Percentiles rank a stretch among this genome's conserved stretches.
Evolutionary conservation across 2,888 invertebrate genomes (phyloP).

Genomic region (Cremastinae sp.): DNA sequence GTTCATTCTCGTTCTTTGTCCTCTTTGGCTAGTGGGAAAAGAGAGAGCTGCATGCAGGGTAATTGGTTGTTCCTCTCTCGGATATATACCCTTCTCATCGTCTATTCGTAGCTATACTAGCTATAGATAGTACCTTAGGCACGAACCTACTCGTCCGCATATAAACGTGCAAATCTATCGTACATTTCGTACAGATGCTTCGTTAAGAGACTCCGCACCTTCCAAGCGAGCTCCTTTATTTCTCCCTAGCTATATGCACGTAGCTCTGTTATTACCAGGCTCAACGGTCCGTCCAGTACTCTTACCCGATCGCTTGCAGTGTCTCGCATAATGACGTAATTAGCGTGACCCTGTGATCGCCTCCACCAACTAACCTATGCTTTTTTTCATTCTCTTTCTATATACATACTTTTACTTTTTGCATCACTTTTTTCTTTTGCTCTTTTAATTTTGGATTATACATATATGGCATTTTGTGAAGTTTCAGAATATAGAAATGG

Average conservation of each 20-base stretch:
- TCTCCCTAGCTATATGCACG: neutral
- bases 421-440: conserved; percentile 41
- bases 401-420: conserved; percentile 27
- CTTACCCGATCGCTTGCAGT: conserved; percentile 46
- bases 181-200: conserved; percentile 61
- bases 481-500: too few species aligned
- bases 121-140: conserved; percentile 44
- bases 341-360: conserved; percentile 69
- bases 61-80: conserved; percentile 70
- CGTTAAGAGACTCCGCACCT: conserved; percentile 67
- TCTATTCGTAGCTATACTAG: conserved; percentile 74
- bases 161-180: conserved; percentile 46
- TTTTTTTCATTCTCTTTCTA: conserved; percentile 36
- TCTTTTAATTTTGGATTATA: conserved; percentile 7
- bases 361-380: conserved; percentile 48
- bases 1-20: conserved; percentile 18
- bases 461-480: too few species aligned
- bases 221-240: conserved; percentile 28
- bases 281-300: conserved; percentile 33
- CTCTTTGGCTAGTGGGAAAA: conserved; percentile 62
- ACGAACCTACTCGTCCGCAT: conserved; percentile 62
- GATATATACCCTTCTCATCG: conserved; percentile 71
- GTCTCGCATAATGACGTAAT: conserved; percentile 76
- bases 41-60: conserved; percentile 60
- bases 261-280: conserved; percentile 28